Base-by-base conservation (phyloP, 2,888 invertebrate species). In the Dryomyza anilis region DNA sequence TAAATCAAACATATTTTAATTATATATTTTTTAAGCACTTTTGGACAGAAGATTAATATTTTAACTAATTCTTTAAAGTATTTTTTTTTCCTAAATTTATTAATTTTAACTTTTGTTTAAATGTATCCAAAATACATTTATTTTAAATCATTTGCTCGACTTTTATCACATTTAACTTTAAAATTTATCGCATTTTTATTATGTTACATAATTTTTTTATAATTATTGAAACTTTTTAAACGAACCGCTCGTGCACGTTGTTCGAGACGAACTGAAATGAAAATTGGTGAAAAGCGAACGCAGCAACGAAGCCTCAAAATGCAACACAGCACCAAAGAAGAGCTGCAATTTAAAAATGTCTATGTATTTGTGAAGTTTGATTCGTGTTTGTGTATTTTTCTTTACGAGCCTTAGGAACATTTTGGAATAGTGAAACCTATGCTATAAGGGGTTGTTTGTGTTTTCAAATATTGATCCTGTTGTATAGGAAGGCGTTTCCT, bases 391-490 rank as follows among this genome's bases (percentile, higher is more conserved):
- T 39, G 61, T 43, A 53, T 53, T 29, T 16, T 36, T 27, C 8
- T 25, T 14, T 48, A 50, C 33, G 10, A 29, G 46, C 23, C 25
- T 29, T 53, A 19, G 57, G 39, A 67, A 67, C 59, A 27, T 29
- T 19, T n/a, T 61, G 70, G 50, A 45, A 67, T 23, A 67, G 71
- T n/a, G n/a, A 52, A 71, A 72, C 69, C 36, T 25, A 2, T 0
- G 16, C 1, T 6, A 14, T 39, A 56, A 73, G 68, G 79, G 79
- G 76, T 77, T 61, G 74, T 66, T 75, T 39, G 57, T 56, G 61
- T 63, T 56, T 39, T n/a, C n/a, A n/a, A n/a, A n/a, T n/a, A 50
- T 23, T 53, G 60, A 66, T 69, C 67, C 68, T 69, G 68, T 46
- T 61, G 59, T n/a, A 36, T 59, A 57, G 19, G 45, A 69, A 52